A percentile compares a stretch with the other conserved stretches of the same genome.
These are phyloP conservation scores for Coryphaenoides rupestris DNA, from an alignment of 2,113 vertebrate species.

Conservation along the genomic window DNA sequence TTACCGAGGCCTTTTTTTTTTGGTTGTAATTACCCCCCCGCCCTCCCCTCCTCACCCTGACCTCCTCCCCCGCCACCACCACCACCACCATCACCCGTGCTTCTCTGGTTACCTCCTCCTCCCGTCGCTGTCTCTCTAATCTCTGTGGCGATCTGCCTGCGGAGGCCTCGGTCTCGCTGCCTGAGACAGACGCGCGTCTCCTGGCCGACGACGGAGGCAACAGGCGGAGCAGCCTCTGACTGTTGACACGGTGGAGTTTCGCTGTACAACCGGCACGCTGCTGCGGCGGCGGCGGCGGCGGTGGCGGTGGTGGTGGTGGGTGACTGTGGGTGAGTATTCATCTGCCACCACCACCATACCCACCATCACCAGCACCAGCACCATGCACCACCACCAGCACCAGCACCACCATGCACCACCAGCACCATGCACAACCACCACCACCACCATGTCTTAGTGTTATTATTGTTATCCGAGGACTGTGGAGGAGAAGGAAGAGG, in stretches of 20 bases:
- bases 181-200: conserved; percentile 12
- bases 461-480: conserved; percentile 7
- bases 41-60: background rate
- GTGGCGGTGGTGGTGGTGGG: no score
- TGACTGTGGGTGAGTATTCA: no score
- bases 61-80: background rate
- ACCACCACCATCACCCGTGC: background rate
- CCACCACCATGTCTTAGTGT: conserved; percentile 6
- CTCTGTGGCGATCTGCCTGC: conserved; percentile 6
- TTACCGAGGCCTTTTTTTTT: background rate
- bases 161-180: conserved; percentile 1
- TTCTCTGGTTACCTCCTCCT: background rate
- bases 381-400: no score
- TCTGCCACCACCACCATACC: background rate
- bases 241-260: conserved; percentile 18
- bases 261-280: conserved; percentile 13
- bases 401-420: no score
- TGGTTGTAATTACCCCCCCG: background rate
- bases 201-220: no score
- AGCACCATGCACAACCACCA: no score
- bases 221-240: background rate
- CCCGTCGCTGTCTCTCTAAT: background rate
- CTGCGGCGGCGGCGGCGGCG: no score
- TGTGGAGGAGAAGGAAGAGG: no score
- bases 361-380: no score